Evolutionary conservation across 2,888 invertebrate genomes (phyloP), one percentile per base, ranked within the genome.

Genomic region (Stenodema calcarata): DNA sequence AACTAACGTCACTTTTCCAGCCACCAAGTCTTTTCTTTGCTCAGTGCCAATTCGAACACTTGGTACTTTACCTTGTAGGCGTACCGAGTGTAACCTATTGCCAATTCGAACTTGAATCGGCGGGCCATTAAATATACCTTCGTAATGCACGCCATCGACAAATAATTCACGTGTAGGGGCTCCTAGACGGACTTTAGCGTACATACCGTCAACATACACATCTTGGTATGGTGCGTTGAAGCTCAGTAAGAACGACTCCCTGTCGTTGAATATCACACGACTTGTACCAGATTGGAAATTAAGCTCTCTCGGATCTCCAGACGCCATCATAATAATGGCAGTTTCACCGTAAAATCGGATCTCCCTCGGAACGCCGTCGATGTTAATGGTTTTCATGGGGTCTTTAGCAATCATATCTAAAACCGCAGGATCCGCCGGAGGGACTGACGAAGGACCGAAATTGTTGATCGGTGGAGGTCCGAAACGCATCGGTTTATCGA

Each of bases 71-170:
- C 98, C 98, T 89, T 96, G 96, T 11, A 99, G 92, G 90, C 96
- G 95, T 0, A 99, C 93, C 73, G 94, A 92, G 88, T 96, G 94
- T n/a, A 94, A 93, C 88, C 95, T 94, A 0, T 95, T 95, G 87
- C 95, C 95, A 44, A 98, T 94, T 87, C 95, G 95, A 50, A 99
- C 93, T 70, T 95, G 94, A 12, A 98, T 95, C 0, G 97, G 95
- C 75, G 96, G 95, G 0, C 97, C 98, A 44, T 96, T 97, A 91
- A 99, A 99, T 91, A 95, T 96, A 89, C 97, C 96, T 91, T 98
- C 98, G 91, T 95, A 98, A 93, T 96, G 96, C 88, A 95, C 93
- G 11, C 95, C 95, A 90, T 99, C 97, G 78, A 99, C 95, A 90
- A 95, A 96, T 47, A 99, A 92, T 90, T 99, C 98, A 84, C 98